Evolutionary conservation across 2,113 vertebrate genomes (phyloP).

Genomic region (Pseudorhombus dupliciocellatus): DNA sequence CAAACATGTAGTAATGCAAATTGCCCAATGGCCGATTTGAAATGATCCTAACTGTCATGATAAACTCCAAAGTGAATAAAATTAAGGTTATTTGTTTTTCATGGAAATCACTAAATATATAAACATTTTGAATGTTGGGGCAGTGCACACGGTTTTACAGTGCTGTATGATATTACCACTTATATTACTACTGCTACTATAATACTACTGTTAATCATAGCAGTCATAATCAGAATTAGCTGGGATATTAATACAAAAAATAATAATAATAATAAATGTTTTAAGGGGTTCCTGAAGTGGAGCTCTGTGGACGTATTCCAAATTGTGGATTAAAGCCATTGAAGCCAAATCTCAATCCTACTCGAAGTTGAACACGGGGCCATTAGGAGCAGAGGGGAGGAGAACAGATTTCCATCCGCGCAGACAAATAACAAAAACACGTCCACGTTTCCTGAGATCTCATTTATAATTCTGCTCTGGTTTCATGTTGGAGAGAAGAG

Average conservation of each 20-base stretch:
- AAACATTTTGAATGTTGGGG: no score
- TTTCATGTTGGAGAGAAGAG: constrained; percentile 56
- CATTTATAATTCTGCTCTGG: constrained; percentile 26
- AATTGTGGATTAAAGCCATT: no score
- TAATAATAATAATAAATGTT: not conserved
- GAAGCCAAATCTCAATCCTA: not conserved
- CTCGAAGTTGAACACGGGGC: no score
- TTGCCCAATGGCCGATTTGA: no score
- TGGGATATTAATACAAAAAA: not conserved
- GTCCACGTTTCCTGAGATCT: constrained; percentile 3
- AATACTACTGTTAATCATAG: not conserved
- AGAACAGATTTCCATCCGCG: constrained; percentile 35
- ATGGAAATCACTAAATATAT: no score
- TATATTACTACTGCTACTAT: not conserved
- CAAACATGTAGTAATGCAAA: no score
- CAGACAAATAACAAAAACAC: not conserved
- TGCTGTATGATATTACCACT: not conserved
- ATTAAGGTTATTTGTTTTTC: no score
- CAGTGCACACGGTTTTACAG: no score
- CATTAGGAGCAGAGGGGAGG: not conserved
- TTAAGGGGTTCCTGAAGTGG: no score
- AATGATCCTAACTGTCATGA: no score
- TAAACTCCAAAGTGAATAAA: no score
- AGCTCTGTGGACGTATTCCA: no score
- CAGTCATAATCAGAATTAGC: not conserved